These are phyloP conservation scores for Amblyornis subalaris DNA, from an alignment of 2,113 vertebrate genomes.

Conservation along the genomic window DNA sequence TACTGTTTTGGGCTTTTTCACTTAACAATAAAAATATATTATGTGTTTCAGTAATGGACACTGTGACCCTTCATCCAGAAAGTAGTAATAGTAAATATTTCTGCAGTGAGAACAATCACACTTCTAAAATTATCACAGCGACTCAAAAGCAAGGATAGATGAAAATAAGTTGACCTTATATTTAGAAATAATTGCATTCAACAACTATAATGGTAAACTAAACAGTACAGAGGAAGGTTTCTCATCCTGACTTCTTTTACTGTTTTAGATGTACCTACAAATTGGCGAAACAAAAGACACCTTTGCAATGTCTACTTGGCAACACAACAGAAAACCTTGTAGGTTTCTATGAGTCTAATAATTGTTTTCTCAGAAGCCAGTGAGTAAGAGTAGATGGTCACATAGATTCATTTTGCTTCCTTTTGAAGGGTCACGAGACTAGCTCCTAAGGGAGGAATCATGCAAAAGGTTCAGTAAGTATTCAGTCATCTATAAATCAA, in stretches of 20 bases:
- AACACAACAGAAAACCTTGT: rapidly evolving
- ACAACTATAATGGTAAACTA: background rate
- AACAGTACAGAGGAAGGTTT: background rate
- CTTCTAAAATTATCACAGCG: background rate
- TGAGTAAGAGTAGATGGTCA: background rate
- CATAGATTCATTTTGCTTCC: background rate
- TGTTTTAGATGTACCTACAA: background rate
- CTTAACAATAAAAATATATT: background rate
- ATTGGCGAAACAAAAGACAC: background rate
- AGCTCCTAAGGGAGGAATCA: background rate
- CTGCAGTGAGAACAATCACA: background rate
- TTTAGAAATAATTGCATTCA: background rate
- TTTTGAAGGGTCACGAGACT: background rate
- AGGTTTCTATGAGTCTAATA: background rate
- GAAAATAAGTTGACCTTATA: background rate
- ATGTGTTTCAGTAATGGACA: background rate
- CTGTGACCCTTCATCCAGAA: background rate
- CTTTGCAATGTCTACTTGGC: background rate
- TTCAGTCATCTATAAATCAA: background rate
- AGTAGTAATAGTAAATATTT: background rate
- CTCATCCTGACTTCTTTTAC: background rate
- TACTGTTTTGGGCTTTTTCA: background rate
- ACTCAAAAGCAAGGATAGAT: background rate
- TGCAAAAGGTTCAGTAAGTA: background rate
- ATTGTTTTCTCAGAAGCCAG: background rate